A percentile compares a stretch with the other conserved stretches of the same genome.
Evolutionary conservation across 53 echinoderm and acorn worm genomes (phyloP).

Genomic region (Hippasteria phrygiana): DNA sequence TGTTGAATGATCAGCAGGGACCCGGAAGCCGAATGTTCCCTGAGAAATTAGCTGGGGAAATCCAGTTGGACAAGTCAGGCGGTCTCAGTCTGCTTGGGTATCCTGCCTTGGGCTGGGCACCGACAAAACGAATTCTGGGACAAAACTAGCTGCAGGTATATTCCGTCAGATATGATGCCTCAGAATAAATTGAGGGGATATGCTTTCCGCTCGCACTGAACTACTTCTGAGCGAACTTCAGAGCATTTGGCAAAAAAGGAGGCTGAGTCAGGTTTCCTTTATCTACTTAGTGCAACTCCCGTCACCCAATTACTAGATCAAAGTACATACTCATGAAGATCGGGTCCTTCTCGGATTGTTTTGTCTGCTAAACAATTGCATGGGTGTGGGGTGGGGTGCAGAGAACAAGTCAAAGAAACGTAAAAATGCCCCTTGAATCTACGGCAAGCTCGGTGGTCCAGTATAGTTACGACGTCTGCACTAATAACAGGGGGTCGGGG

Average conservation of each 20-base stretch:
- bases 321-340: no score
- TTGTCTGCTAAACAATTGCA: no score
- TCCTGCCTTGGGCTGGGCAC: conserved; percentile 15
- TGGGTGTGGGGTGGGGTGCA: no score
- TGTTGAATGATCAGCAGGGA: neutral
- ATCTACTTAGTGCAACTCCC: neutral
- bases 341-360: no score
- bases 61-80: conserved; percentile 32
- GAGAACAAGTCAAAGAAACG: no score
- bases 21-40: conserved; percentile 10
- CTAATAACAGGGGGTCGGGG: no score
- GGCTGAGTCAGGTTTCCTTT: conserved; percentile 8
- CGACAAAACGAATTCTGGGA: neutral
- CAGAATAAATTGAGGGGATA: neutral
- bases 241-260: neutral
- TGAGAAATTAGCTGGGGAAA: conserved; percentile 25
- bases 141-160: conserved; percentile 8
- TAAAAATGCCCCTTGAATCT: no score
- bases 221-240: conserved; percentile 12
- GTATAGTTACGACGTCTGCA: no score
- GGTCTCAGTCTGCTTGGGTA: neutral
- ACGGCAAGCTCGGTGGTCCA: no score
- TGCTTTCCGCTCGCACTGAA: conserved; percentile 1
- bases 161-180: neutral
- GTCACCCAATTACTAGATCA: no score